These are phyloP conservation scores for Akabosia matsudoensis DNA, from an alignment of 1,140 invertebrate species.

Conservation along the genomic window DNA sequence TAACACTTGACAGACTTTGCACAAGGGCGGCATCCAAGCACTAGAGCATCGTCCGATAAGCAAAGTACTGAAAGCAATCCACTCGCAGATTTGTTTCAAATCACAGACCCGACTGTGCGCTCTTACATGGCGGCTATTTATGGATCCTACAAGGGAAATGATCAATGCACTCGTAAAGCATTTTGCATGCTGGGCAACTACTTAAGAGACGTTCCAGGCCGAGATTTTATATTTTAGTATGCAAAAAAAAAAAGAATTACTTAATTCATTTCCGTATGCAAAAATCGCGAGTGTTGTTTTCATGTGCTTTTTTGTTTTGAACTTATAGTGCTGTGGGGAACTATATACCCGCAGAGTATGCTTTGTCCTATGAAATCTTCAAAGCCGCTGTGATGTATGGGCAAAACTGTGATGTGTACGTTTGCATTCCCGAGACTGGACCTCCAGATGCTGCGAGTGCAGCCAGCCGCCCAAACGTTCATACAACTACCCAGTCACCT, in stretches of 20 bases:
- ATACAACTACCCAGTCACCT: not conserved
- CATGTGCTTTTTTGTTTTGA: no score
- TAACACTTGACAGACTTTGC: no score
- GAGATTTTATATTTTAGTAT: constrained; percentile 18
- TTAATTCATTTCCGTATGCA: not conserved
- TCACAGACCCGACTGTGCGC: not conserved
- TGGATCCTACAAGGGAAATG: constrained; percentile 1
- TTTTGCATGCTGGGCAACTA: constrained; percentile 18
- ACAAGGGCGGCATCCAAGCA: not conserved
- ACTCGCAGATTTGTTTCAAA: not conserved
- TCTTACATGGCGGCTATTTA: constrained; percentile 17
- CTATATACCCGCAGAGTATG: constrained; percentile 35
- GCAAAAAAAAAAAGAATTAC: no score
- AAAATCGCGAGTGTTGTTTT: no score
- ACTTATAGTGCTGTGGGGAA: constrained; percentile 21
- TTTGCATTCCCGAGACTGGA: constrained; percentile 13
- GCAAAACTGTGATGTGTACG: constrained; percentile 35
- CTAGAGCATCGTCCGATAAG: not conserved
- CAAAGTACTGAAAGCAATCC: not conserved
- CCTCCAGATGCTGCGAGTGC: not conserved
- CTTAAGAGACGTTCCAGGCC: constrained; percentile 3
- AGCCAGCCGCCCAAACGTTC: not conserved
- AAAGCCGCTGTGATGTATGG: constrained; percentile 37
- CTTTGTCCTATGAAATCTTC: constrained; percentile 37
- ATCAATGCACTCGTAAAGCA: constrained; percentile 1